Percentiles rank a stretch among this genome's conserved stretches.
phyloP scores from a whole-genome alignment of 2,113 vertebrate species.

The Heterotilapia buettikoferi region DNA sequence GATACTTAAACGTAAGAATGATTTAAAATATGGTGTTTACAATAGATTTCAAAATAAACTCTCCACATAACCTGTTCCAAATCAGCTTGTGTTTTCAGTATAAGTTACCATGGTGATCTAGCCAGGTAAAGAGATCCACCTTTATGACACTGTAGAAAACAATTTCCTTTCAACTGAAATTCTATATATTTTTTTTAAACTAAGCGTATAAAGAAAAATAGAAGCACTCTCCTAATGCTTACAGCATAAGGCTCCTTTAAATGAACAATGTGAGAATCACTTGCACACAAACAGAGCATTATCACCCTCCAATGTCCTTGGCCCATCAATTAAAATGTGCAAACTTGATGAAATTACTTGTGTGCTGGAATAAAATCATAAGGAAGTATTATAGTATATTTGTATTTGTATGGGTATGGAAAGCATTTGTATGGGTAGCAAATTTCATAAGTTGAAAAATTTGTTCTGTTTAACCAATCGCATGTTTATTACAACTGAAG shows the following conservation, averaged over 20 bases:
- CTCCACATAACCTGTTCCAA: neutral
- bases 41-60: neutral
- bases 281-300: neutral
- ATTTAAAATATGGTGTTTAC: neutral
- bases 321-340: neutral
- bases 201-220: neutral
- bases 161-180: neutral
- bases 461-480: neutral
- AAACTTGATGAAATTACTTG: neutral
- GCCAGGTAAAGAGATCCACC: neutral
- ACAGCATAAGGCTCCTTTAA: neutral
- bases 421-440: neutral
- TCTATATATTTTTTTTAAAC: neutral
- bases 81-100: neutral
- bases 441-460: neutral
- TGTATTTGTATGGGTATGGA: neutral
- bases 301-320: neutral
- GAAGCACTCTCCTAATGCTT: neutral
- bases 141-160: neutral
- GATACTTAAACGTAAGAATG: neutral
- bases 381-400: neutral
- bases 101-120: neutral
- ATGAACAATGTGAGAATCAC: neutral
- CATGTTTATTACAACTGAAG: too few species aligned
- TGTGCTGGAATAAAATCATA: neutral